Percentiles rank a stretch among this genome's conserved stretches.
Conservation (phyloP, 2,797 vertebrate species). For the Denticeps clupeoides region DNA sequence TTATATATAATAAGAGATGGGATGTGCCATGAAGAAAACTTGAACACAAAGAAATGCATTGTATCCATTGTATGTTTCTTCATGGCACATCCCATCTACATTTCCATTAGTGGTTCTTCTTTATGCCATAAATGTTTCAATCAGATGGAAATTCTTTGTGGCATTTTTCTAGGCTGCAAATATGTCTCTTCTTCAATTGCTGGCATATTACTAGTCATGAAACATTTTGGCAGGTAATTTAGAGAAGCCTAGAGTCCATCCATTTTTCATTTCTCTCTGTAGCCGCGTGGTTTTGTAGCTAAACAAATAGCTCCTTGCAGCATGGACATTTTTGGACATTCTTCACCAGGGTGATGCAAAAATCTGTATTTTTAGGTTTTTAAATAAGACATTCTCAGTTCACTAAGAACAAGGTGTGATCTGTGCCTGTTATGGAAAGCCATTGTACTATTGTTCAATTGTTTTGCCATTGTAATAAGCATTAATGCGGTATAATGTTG, state of each 20-base stretch:
- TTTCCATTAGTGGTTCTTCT: background rate
- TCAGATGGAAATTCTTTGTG: conserved; percentile 3
- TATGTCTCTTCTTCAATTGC: conserved; percentile 40
- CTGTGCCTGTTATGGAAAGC: no score
- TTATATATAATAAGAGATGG: no score
- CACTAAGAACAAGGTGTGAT: no score
- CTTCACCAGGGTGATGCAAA: no score
- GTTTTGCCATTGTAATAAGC: no score
- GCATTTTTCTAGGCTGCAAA: conserved; percentile 10
- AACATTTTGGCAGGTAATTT: conserved; percentile 63
- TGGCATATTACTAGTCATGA: conserved; percentile 54
- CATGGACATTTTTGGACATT: no score
- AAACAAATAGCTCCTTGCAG: conserved; percentile 50
- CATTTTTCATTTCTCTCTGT: conserved; percentile 54
- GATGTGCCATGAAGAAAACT: no score
- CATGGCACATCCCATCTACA: background rate
- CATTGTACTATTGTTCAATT: no score
- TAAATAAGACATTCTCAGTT: no score
- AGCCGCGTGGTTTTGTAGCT: conserved; percentile 43
- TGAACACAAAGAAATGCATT: background rate
- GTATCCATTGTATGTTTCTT: no score
- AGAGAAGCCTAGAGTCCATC: conserved; percentile 46
- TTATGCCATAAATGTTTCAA: conserved; percentile 3
- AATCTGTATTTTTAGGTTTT: no score
- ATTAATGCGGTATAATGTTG: no score